Evolutionary conservation across 2,888 invertebrate genomes (phyloP).

Genomic region (Macroteleia sp.): DNA sequence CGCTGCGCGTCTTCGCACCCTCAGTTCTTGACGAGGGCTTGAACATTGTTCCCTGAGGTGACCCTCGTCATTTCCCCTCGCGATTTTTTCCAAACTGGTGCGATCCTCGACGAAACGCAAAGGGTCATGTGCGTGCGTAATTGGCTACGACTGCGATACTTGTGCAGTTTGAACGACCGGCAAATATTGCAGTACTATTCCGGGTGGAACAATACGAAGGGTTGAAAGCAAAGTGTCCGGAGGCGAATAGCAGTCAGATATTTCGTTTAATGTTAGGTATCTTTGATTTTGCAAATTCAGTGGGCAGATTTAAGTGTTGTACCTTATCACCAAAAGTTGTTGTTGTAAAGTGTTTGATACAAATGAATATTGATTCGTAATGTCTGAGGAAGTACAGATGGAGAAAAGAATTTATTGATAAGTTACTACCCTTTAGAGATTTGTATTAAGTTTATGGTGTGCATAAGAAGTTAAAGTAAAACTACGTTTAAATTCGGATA

Average conservation of each 20-base stretch:
- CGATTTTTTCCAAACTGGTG: conserved; percentile 24
- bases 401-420: no score
- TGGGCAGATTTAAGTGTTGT: no score
- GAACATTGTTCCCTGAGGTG: conserved; percentile 41
- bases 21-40: conserved; percentile 20
- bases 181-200: conserved; percentile 33
- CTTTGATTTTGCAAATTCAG: conserved; percentile 14
- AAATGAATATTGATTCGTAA: no score
- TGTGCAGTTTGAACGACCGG: conserved; percentile 42
- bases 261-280: conserved; percentile 16
- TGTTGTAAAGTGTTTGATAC: no score
- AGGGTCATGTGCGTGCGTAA: conserved; percentile 51
- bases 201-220: conserved; percentile 13
- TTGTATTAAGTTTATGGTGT: no score
- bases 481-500: no score
- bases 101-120: conserved; percentile 35
- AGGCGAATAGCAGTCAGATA: conserved; percentile 4
- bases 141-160: conserved; percentile 53
- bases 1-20: conserved; percentile 40
- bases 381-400: no score
- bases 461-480: no score
- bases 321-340: no score
- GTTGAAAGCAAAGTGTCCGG: conserved; percentile 5
- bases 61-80: conserved; percentile 31
- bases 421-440: no score